Conservation (phyloP, 2,797 vertebrate genomes). For the Anabacerthia variegaticeps region DNA sequence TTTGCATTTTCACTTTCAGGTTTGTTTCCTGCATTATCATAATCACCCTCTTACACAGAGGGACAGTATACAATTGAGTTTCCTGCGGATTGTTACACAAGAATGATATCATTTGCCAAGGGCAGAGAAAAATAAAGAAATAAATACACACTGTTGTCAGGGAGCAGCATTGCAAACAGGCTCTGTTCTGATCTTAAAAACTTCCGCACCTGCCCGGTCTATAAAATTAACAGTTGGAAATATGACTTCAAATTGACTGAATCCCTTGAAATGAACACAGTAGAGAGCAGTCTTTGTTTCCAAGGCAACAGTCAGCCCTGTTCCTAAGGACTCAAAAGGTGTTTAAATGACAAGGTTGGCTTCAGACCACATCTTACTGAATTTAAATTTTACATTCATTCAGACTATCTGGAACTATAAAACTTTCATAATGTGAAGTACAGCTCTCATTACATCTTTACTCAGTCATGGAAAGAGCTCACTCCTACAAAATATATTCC, state of each 20-base stretch:
- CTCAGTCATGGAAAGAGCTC: background rate
- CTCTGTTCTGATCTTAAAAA: background rate
- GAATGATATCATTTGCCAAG: background rate
- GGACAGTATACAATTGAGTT: background rate
- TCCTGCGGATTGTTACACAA: background rate
- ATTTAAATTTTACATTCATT: conserved; percentile 43
- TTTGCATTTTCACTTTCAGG: background rate
- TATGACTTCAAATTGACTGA: background rate
- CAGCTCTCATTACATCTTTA: background rate
- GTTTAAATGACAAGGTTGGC: conserved; percentile 12
- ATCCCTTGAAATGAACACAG: background rate
- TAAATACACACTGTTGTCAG: background rate
- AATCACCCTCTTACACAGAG: background rate
- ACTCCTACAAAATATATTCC: background rate
- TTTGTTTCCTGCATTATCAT: background rate
- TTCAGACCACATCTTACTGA: conserved; percentile 27
- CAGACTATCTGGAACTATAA: background rate
- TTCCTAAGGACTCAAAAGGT: background rate
- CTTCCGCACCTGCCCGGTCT: background rate
- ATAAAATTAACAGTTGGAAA: background rate
- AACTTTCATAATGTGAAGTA: background rate
- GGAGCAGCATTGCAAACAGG: background rate
- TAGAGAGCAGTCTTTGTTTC: background rate
- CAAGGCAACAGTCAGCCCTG: background rate
- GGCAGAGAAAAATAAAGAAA: background rate